Evolutionary conservation across 2,888 invertebrate species (phyloP).

Genomic region (Plutella xylostella): DNA sequence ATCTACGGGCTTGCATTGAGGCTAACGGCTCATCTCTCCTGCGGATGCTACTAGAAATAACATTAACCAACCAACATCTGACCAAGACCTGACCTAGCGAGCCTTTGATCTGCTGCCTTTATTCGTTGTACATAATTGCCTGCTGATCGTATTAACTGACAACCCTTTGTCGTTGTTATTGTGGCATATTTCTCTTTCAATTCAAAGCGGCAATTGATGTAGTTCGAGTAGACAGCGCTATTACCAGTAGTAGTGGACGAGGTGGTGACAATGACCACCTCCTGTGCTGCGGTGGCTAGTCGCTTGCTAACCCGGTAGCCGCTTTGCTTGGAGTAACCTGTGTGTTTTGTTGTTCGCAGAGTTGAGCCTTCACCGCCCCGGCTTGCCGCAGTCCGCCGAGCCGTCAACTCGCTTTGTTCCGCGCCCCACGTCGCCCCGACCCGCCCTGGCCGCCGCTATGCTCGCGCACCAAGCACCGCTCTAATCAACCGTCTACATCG

Average conservation of each 20-base stretch:
- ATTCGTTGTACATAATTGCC: background rate
- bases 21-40: constrained; percentile 36
- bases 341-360: constrained; percentile 72
- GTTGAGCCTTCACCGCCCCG: constrained; percentile 67
- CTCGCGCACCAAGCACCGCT: constrained; percentile 66
- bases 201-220: too few relatives aligned
- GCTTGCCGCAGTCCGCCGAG: constrained; percentile 68
- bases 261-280: constrained; percentile 33
- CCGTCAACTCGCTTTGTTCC: constrained; percentile 68
- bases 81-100: constrained; percentile 5
- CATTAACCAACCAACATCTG: constrained; percentile 1
- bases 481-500: constrained; percentile 65
- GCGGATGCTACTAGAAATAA: constrained; percentile 33
- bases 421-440: constrained; percentile 62
- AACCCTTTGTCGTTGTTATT: too few relatives aligned
- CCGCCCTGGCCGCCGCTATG: constrained; percentile 56
- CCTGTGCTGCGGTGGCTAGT: too few relatives aligned
- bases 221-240: too few relatives aligned
- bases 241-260: background rate
- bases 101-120: constrained; percentile 34
- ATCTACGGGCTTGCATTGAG: constrained; percentile 26
- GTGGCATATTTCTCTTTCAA: too few relatives aligned
- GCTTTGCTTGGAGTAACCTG: constrained; percentile 68
- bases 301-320: constrained; percentile 68
- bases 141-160: too few relatives aligned